Evolutionary conservation across 2,797 vertebrate species (phyloP).

Genomic region (Acipenser transmontanus): DNA sequence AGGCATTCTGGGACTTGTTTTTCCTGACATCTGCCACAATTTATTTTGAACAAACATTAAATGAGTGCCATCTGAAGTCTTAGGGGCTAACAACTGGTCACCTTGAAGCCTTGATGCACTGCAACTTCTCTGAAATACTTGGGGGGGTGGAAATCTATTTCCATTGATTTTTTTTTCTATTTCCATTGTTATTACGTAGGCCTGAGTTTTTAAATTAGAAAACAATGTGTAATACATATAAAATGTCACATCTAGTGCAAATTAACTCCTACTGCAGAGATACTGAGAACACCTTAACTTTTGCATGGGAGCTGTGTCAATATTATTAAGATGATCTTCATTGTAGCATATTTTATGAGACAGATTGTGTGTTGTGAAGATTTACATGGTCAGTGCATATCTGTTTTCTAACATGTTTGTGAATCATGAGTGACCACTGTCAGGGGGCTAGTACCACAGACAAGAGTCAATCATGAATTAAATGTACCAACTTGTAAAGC

Average conservation of each 20-base stretch:
- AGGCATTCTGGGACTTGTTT: too few relatives aligned
- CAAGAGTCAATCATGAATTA: too few relatives aligned
- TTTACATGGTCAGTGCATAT: too few relatives aligned
- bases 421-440: too few relatives aligned
- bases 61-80: conserved; percentile 2
- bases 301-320: neutral
- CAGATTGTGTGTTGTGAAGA: too few relatives aligned
- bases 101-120: conserved; percentile 5
- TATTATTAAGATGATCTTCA: neutral
- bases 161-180: conserved; percentile 1
- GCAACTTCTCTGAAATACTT: conserved; percentile 1
- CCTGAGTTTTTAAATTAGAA: conserved; percentile 11
- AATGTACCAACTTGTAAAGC: too few relatives aligned
- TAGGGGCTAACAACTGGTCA: neutral
- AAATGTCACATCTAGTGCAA: conserved; percentile 4
- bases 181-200: conserved; percentile 9
- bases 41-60: neutral
- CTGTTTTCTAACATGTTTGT: too few relatives aligned
- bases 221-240: conserved; percentile 9
- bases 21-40: too few relatives aligned
- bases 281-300: neutral
- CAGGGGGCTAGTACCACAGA: too few relatives aligned
- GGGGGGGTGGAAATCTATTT: neutral
- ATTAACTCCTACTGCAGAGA: neutral
- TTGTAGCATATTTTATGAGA: neutral